These are phyloP conservation scores for Pseudomyrmex flavicornis DNA, from an alignment of 1,140 invertebrate genomes.

Conservation along the genomic window DNA sequence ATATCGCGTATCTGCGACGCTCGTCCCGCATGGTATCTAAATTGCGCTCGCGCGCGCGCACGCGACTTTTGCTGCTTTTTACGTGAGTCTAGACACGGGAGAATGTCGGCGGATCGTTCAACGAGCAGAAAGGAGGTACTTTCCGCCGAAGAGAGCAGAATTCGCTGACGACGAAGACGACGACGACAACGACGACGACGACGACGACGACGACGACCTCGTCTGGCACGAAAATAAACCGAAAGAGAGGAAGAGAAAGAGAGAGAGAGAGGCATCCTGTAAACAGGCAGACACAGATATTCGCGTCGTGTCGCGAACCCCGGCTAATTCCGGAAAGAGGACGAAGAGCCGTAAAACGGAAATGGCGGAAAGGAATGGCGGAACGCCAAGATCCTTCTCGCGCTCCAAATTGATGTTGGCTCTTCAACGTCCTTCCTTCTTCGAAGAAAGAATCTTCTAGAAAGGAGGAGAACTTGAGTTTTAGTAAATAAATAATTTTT, in stretches of 20 bases:
- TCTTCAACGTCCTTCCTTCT: background rate
- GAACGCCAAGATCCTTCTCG: conserved; percentile 17
- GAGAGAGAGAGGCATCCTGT: too few species aligned
- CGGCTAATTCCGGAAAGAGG: conserved; percentile 52
- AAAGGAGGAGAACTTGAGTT: too few species aligned
- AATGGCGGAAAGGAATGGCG: conserved; percentile 29
- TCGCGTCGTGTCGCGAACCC: conserved; percentile 32
- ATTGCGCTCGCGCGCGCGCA: background rate
- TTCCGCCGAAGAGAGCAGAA: background rate
- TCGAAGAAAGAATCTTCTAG: background rate
- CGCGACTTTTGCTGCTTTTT: conserved; percentile 24
- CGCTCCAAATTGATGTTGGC: conserved; percentile 1
- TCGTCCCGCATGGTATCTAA: conserved; percentile 14
- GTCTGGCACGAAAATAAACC: conserved; percentile 74
- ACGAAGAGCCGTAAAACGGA: conserved; percentile 30
- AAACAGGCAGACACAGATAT: conserved; percentile 51
- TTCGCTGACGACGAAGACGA: conserved; percentile 5
- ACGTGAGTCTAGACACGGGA: conserved; percentile 22
- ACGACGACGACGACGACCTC: background rate
- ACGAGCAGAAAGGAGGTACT: background rate
- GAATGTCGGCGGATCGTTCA: conserved; percentile 32
- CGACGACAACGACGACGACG: too few species aligned
- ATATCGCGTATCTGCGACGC: conserved; percentile 25
- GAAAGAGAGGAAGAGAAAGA: too few species aligned
- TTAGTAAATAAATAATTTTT: background rate